These are phyloP conservation scores for Pseudocheirus occidentalis DNA, from an alignment of 2,797 vertebrate genomes.

Conservation along the genomic window DNA sequence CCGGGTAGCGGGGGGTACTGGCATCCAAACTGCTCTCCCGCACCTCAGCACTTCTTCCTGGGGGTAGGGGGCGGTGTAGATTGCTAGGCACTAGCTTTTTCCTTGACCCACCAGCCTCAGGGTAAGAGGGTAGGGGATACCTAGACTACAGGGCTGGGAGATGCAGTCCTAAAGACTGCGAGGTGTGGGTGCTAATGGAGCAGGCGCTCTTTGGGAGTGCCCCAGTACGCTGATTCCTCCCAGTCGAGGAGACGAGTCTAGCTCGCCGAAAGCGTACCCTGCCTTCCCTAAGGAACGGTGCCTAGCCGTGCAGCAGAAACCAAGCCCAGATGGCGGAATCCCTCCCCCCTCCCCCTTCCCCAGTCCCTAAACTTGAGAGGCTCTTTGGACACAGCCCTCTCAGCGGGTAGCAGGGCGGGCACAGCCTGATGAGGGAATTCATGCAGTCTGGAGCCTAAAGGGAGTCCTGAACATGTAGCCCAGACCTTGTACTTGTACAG, in stretches of 20 bases:
- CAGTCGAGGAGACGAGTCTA: background rate
- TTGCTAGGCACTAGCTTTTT: background rate
- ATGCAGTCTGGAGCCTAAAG: background rate
- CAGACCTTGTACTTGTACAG: background rate
- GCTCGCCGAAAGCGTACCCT: background rate
- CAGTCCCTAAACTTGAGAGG: constrained; percentile 55
- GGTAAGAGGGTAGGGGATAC: background rate
- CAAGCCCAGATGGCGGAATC: background rate
- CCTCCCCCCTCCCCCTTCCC: background rate
- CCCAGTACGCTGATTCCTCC: background rate
- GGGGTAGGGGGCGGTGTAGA: constrained; percentile 7
- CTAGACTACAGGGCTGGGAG: background rate
- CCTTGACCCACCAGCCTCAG: background rate
- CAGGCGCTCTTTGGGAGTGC: constrained; percentile 10
- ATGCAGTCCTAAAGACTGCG: background rate
- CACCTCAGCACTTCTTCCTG: background rate
- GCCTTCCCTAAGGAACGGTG: background rate
- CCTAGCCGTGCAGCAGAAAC: background rate
- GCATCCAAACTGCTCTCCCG: background rate
- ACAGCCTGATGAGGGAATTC: background rate
- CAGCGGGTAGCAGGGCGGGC: fast-evolving
- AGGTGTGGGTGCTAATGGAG: constrained; percentile 61
- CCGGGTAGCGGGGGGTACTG: background rate
- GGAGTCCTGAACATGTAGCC: background rate
- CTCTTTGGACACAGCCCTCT: background rate